Conservation (phyloP, 2,113 vertebrate genomes). For the Irena cyanogastra region DNA sequence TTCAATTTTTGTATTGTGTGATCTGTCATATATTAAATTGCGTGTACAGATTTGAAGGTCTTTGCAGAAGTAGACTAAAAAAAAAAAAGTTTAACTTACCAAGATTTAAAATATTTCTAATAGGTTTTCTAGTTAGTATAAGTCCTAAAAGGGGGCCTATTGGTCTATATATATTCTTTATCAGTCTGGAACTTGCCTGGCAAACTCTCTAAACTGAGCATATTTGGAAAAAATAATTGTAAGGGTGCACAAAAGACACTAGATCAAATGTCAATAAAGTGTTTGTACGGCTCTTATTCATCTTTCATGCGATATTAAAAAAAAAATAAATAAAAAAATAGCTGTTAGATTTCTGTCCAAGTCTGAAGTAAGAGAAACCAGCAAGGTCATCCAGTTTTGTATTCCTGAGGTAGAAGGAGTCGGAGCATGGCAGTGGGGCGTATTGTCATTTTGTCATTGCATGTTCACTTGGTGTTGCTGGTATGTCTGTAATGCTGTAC, state of each 20-base stretch:
- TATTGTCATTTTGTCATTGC: constrained; percentile 76
- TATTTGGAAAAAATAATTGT: neutral
- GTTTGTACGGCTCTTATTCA: neutral
- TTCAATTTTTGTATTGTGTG: neutral
- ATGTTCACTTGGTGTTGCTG: constrained; percentile 74
- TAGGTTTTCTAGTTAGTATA: neutral
- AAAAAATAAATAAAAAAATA: neutral
- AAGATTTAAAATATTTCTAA: neutral
- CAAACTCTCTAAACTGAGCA: constrained; percentile 1
- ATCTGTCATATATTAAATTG: neutral
- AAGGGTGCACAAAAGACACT: neutral
- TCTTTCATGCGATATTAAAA: neutral
- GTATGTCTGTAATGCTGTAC: constrained; percentile 66
- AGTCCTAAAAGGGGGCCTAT: neutral
- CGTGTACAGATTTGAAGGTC: neutral
- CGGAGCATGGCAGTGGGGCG: constrained; percentile 72
- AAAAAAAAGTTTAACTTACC: neutral
- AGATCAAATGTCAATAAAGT: neutral
- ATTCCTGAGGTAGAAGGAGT: constrained; percentile 31
- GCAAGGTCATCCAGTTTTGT: neutral
- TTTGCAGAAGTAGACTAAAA: neutral
- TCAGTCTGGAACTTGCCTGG: neutral
- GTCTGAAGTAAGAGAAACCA: neutral
- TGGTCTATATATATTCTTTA: neutral
- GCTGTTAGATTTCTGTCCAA: neutral